A percentile compares a stretch with the other conserved stretches of the same genome.
Evolutionary conservation across 2,113 vertebrate genomes (phyloP).

Genomic region (Rana temporaria): DNA sequence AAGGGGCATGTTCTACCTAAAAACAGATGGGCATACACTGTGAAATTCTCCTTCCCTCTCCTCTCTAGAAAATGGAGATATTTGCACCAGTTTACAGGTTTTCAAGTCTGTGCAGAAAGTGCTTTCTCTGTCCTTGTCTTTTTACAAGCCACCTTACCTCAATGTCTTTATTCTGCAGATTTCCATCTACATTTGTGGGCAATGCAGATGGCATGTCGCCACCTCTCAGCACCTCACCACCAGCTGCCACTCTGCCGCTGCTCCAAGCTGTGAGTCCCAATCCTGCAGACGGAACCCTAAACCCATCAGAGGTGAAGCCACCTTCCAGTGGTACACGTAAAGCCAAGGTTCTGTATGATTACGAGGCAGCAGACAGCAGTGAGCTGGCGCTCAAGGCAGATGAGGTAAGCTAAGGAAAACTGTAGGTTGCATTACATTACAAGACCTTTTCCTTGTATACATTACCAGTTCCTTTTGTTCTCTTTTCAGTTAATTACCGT

Average conservation of each 20-base stretch:
- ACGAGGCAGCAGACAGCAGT: slow-evolving; percentile 90
- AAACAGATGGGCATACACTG: too few relatives aligned
- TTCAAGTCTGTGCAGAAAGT: too few relatives aligned
- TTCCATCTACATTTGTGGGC: slow-evolving; percentile 85
- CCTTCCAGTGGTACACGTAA: slow-evolving; percentile 89
- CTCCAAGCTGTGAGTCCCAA: slow-evolving; percentile 63
- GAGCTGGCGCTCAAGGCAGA: slow-evolving; percentile 92
- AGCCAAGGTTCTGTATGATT: slow-evolving; percentile 94
- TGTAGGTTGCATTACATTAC: too few relatives aligned
- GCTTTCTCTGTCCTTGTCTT: too few relatives aligned
- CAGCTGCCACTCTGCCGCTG: slow-evolving; percentile 62
- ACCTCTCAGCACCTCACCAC: slow-evolving; percentile 63
- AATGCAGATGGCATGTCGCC: slow-evolving; percentile 72
- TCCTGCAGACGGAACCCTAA: slow-evolving; percentile 76
- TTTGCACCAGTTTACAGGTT: too few relatives aligned
- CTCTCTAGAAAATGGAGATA: too few relatives aligned
- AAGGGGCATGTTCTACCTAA: too few relatives aligned
- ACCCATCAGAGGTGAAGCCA: slow-evolving; percentile 86
- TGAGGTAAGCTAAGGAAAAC: slow-evolving; percentile 77
- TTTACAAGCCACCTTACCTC: background rate
- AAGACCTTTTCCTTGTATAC: too few relatives aligned
- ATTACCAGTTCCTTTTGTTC: background rate
- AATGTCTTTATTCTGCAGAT: slow-evolving; percentile 67
- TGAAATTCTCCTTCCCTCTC: too few relatives aligned
- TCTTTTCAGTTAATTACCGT: slow-evolving; percentile 88